These are phyloP conservation scores for Eurystomus glaucurus DNA, from an alignment of 2,797 vertebrate genomes.

Conservation along the genomic window DNA sequence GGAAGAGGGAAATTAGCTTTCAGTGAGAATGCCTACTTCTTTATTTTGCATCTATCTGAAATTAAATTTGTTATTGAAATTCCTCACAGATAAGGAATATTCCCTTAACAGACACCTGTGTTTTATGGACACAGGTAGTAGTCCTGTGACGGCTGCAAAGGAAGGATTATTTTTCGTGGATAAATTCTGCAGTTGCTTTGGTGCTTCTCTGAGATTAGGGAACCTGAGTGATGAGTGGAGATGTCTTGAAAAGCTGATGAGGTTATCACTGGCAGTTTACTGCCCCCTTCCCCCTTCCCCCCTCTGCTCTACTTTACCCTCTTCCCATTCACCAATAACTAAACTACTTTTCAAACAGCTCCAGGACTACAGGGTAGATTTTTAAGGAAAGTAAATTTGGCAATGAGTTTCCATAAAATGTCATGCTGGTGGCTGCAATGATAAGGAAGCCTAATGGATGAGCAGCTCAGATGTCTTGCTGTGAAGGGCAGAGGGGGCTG, in stretches of 20 bases:
- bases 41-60: neutral
- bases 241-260: neutral
- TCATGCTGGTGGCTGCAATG: slow-evolving; percentile 21
- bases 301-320: slow-evolving; percentile 11
- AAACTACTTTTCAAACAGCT: slow-evolving; percentile 27
- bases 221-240: neutral
- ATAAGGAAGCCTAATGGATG: slow-evolving; percentile 43
- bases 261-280: neutral
- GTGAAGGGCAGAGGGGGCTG: slow-evolving; percentile 47
- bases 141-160: neutral
- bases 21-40: neutral
- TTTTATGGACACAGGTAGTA: fast-evolving
- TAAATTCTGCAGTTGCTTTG: neutral
- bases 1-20: neutral
- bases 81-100: neutral
- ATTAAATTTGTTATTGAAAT: neutral
- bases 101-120: neutral
- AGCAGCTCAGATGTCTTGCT: slow-evolving; percentile 36
- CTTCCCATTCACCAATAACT: slow-evolving; percentile 22
- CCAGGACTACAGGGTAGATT: slow-evolving; percentile 25
- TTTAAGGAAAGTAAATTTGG: slow-evolving; percentile 30
- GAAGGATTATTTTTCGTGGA: neutral
- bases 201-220: neutral
- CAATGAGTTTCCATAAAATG: neutral
- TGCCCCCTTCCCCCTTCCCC: neutral